Evolutionary conservation across 2,797 vertebrate species (phyloP), one percentile per base, ranked within the genome.

Genomic region (Phaenicophaeus curvirostris): DNA sequence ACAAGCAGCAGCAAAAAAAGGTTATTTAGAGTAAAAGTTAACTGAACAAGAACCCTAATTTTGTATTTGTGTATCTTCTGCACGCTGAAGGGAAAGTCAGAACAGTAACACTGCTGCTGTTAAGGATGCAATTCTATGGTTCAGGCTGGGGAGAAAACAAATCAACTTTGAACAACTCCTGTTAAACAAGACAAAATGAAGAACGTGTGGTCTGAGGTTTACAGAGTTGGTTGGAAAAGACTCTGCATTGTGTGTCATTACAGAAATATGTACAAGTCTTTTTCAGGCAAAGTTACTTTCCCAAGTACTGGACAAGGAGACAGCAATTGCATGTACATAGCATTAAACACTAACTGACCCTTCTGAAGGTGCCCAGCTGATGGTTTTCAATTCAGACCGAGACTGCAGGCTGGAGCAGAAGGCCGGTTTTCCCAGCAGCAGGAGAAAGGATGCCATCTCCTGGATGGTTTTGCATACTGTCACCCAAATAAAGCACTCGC

Each of bases 401-500:
- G 23, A 5, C 9, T 4, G 42, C 20, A 2, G 42, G 7, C 33
- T 5, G 79, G 7, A 59, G 39, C 51, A 25, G 28, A 35, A 67
- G 23, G 1, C 7, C 28, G 4, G 23, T 1, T 33, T 21, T 20
- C 53, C 28, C 50, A 27, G 75, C 76, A 42, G 69, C 88, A 88
- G 67, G 92, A 66, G 24, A 93, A 86, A 73, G 65, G 74, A 10
- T 90, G 66, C 97, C 96, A 96, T 87, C 96, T 90, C 46, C 61
- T 90, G 90, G 93, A 9, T 5, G 1, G 15, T 48, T 81, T 35
- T 8, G 23, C 1, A 46, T 37, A 53, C 11, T 42, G 76, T 1
- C 77, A 65, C 11, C 12, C 53, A n/a, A 50, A n/a, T 4, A 27
- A 77, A 72, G 5, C 58, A 1, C 6, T 25, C 1, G 0, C 62